Conservation (phyloP, 2,797 vertebrate species). For the Petrocephalus schoutedeni region DNA sequence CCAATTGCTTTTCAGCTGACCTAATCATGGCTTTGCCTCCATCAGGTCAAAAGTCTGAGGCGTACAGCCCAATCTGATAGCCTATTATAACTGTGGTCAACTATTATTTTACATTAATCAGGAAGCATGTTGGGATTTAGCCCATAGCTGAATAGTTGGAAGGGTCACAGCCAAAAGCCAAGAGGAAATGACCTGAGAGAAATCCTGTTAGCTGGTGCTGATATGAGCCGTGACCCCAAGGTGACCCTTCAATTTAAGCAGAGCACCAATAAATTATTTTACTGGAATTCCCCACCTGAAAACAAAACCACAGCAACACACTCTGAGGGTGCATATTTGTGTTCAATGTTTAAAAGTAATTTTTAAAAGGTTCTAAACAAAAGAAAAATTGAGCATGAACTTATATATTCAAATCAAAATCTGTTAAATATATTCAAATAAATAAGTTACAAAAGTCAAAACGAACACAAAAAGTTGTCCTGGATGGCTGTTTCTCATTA, state of each 20-base stretch:
- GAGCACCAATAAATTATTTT: neutral
- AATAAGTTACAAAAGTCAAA: conserved; percentile 59
- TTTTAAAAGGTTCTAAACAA: conserved; percentile 15
- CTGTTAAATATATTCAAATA: conserved; percentile 64
- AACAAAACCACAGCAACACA: conserved; percentile 43
- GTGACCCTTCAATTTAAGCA: neutral
- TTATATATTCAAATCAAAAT: conserved; percentile 43
- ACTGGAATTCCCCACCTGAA: neutral
- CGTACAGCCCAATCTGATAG: neutral
- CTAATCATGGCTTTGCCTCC: neutral
- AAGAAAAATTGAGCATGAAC: conserved; percentile 60
- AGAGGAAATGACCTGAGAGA: neutral
- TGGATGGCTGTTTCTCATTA: neutral
- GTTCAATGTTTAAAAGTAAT: conserved; percentile 52
- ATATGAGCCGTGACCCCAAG: neutral
- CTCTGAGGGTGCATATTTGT: conserved; percentile 65
- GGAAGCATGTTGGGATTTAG: neutral
- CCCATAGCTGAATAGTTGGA: neutral
- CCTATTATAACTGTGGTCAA: neutral
- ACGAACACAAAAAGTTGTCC: neutral
- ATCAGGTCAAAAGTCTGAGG: neutral
- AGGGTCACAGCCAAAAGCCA: neutral
- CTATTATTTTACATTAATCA: neutral
- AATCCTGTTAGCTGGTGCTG: conserved; percentile 1
- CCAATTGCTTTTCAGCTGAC: neutral